Evolutionary conservation across 92 coral and sea anemone genomes (phyloP).

Genomic region (Diadumene lineata): DNA sequence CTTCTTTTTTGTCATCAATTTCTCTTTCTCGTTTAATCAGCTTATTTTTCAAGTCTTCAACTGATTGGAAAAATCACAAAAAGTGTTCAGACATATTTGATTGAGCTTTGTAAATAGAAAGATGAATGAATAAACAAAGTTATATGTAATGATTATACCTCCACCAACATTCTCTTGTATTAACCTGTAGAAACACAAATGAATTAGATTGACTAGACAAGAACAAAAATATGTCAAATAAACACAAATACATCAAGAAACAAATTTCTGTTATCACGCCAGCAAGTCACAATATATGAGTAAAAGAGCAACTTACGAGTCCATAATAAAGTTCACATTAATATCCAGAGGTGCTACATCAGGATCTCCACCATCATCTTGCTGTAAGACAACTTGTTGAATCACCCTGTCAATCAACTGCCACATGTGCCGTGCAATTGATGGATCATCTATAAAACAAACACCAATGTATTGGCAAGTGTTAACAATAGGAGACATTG

Average conservation of each 20-base stretch:
- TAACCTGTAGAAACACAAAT: no score
- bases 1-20: constrained; percentile 80
- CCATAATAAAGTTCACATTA: constrained; percentile 89
- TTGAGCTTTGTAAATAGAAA: neutral
- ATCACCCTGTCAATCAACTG: constrained; percentile 95
- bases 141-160: constrained; percentile 6
- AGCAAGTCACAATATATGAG: no score
- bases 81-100: neutral
- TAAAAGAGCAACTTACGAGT: constrained; percentile 68
- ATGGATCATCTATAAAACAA: constrained; percentile 77
- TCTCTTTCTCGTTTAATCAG: constrained; percentile 82
- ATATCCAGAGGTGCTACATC: constrained; percentile 93
- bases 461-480: no score
- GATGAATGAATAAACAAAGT: neutral
- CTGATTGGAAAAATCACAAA: constrained; percentile 25
- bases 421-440: constrained; percentile 87
- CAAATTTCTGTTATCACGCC: no score
- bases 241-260: no score
- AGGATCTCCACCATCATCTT: constrained; percentile 96
- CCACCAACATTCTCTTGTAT: constrained; percentile 30
- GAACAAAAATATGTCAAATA: no score
- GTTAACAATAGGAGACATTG: no score
- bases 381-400: constrained; percentile 88
- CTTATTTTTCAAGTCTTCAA: constrained; percentile 81
- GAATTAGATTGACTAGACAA: no score